Evolutionary conservation across 2,888 invertebrate genomes (phyloP).

Genomic region (Leptothorax acervorum): DNA sequence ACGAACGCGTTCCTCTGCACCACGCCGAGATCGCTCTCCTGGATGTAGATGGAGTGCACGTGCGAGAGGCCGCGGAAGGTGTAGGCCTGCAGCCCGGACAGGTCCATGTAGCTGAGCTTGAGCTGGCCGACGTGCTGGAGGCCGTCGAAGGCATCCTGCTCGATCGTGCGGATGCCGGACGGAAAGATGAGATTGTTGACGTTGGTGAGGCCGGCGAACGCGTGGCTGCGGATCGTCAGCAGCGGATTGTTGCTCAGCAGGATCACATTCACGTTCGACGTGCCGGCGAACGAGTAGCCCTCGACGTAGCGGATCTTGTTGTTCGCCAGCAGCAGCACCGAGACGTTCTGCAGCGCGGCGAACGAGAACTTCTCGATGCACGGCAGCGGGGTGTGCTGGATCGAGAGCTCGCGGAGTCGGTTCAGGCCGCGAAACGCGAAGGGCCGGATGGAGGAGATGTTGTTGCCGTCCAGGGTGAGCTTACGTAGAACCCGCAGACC

Average conservation of each 20-base stretch:
- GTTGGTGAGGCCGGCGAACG: conserved; percentile 94
- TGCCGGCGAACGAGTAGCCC: conserved; percentile 94
- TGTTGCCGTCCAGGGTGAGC: conserved; percentile 94
- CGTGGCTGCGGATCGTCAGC: conserved; percentile 92
- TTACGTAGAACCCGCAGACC: conserved; percentile 93
- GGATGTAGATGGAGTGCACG: conserved; percentile 91
- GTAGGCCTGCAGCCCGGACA: conserved; percentile 89
- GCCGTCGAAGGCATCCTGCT: conserved; percentile 93
- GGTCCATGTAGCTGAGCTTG: conserved; percentile 94
- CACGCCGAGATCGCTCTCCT: conserved; percentile 93
- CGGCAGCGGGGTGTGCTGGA: conserved; percentile 94
- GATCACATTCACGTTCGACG: conserved; percentile 93
- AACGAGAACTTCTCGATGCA: conserved; percentile 94
- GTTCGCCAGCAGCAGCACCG: conserved; percentile 90
- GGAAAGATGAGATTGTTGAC: conserved; percentile 94
- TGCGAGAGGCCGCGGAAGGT: conserved; percentile 93
- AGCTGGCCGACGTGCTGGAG: conserved; percentile 93
- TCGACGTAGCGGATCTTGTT: conserved; percentile 90
- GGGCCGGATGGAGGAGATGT: conserved; percentile 93
- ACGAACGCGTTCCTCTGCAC: conserved; percentile 91
- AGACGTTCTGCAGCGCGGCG: conserved; percentile 93
- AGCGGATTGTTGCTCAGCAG: conserved; percentile 94
- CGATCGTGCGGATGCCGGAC: conserved; percentile 91
- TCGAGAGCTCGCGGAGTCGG: conserved; percentile 92
- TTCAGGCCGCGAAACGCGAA: conserved; percentile 95